Conservation (phyloP, 2,113 vertebrate species). For the Dryoscopus gambensis region DNA sequence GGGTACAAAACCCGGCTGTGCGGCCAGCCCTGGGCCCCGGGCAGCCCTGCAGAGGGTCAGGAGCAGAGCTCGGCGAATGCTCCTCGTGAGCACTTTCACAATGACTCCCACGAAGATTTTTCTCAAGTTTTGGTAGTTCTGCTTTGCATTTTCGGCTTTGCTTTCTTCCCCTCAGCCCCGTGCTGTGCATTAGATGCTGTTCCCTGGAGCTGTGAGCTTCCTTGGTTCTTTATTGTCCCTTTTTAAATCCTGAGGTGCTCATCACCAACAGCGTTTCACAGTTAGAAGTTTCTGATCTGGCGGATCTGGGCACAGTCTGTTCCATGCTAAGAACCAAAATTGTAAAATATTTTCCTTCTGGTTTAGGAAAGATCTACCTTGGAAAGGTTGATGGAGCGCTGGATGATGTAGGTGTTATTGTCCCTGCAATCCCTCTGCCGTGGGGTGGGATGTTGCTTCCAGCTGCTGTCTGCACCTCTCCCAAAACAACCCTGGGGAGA, state of each 20-base stretch:
- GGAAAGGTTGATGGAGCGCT: neutral
- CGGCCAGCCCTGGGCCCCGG: neutral
- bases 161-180: neutral
- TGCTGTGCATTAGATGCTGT: neutral
- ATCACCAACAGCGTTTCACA: accelerated
- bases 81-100: neutral
- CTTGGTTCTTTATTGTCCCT: neutral
- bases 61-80: neutral
- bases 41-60: accelerated
- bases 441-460: neutral
- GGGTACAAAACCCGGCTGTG: neutral
- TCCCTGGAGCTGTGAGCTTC: neutral
- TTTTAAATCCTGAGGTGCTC: neutral
- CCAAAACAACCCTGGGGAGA: neutral
- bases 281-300: neutral
- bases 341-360: neutral
- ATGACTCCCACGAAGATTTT: neutral
- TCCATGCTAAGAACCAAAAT: neutral
- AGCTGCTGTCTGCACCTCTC: neutral
- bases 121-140: neutral
- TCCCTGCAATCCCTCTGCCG: neutral
- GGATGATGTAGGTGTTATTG: neutral
- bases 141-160: neutral
- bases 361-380: neutral
- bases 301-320: neutral